Conservation (phyloP, 2,797 vertebrate species). For the Myiothlypis chrysogaster region DNA sequence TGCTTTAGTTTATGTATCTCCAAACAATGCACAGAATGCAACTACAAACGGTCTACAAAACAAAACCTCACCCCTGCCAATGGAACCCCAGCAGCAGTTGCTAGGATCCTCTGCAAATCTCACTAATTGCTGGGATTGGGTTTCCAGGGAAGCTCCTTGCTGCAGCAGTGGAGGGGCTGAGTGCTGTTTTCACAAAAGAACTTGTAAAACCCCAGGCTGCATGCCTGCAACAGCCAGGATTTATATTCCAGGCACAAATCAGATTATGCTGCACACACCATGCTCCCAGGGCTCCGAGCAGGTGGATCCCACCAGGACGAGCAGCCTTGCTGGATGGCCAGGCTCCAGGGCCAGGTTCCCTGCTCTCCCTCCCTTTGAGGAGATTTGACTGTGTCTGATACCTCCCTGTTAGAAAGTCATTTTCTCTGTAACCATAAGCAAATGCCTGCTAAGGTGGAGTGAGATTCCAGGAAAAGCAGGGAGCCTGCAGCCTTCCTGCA, state of each 20-base stretch:
- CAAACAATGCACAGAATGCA: neutral
- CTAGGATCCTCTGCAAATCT: neutral
- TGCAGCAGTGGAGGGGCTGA: neutral
- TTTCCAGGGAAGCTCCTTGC: neutral
- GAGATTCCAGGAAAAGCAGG: neutral
- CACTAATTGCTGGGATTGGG: neutral
- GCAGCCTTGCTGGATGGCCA: neutral
- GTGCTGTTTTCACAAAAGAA: neutral
- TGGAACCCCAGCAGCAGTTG: neutral
- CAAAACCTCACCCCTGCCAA: neutral
- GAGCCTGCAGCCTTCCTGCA: neutral
- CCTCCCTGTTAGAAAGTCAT: accelerated
- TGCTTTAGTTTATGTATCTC: neutral
- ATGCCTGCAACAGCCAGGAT: neutral
- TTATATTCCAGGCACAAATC: neutral
- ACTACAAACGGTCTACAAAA: neutral
- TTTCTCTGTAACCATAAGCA: neutral
- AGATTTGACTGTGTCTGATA: neutral
- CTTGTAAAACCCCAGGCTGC: slow-evolving; percentile 11
- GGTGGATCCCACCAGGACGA: neutral
- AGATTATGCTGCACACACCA: neutral
- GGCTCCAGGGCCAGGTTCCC: accelerated
- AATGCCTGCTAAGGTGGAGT: accelerated
- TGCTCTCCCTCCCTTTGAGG: neutral
- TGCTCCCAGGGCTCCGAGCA: neutral